Conservation (phyloP, 2,888 invertebrate species). For the Cremastinae sp. region DNA sequence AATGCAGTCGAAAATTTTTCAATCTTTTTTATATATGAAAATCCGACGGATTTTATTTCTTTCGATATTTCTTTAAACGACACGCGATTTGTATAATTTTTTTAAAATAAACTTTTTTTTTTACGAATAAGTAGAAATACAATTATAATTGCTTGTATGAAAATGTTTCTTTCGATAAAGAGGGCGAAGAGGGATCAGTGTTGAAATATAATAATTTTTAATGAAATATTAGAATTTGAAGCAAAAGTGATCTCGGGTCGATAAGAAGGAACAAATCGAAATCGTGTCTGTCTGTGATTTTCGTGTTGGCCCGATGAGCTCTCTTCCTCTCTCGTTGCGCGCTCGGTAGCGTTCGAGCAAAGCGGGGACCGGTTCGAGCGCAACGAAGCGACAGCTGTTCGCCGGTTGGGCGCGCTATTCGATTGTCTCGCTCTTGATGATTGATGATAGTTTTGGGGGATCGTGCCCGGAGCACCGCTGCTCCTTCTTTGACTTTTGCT, state of each 20-base stretch:
- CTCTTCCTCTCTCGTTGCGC: slow-evolving; percentile 60
- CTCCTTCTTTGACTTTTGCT: slow-evolving; percentile 61
- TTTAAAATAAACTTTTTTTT: too few relatives aligned
- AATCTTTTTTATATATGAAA: neutral
- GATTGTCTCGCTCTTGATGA: slow-evolving; percentile 83
- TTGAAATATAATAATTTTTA: neutral
- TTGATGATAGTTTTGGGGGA: slow-evolving; percentile 83
- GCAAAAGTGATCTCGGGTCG: slow-evolving; percentile 2
- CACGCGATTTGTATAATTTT: neutral
- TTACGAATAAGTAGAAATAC: too few relatives aligned
- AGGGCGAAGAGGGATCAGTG: too few relatives aligned
- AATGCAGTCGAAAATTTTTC: neutral
- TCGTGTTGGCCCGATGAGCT: slow-evolving; percentile 58
- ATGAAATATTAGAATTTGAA: neutral
- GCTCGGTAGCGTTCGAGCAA: slow-evolving; percentile 66
- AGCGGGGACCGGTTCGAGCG: slow-evolving; percentile 73
- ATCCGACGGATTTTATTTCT: neutral
- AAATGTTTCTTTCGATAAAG: too few relatives aligned
- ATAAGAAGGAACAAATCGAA: slow-evolving; percentile 16
- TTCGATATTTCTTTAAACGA: neutral
- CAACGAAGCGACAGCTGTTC: slow-evolving; percentile 83
- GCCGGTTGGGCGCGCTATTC: slow-evolving; percentile 80
- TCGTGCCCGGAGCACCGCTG: slow-evolving; percentile 70
- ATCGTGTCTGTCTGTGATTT: slow-evolving; percentile 50
- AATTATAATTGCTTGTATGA: too few relatives aligned